phyloP scores from a whole-genome alignment of 2,113 vertebrate genomes.

The Amia ocellicauda region DNA sequence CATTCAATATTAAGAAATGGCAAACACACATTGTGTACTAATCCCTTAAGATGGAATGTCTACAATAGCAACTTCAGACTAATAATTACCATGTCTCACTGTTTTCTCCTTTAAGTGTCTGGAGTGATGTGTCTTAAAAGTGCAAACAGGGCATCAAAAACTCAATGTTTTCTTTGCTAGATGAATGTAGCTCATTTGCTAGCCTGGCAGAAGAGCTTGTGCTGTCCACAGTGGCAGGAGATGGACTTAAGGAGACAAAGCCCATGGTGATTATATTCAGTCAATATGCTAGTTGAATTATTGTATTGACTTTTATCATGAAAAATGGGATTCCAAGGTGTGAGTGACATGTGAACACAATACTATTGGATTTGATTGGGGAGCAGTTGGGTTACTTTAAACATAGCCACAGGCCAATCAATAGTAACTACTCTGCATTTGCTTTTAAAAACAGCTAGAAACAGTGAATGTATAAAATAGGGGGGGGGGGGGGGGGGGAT shows the following conservation, averaged over 20 bases:
- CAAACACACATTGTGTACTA: background rate
- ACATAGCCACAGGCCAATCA: conserved; percentile 1
- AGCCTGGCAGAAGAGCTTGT: background rate
- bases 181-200: background rate
- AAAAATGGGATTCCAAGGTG: conserved; percentile 1
- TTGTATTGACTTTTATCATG: conserved; percentile 9
- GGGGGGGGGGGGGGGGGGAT: too few species aligned
- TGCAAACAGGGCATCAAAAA: background rate
- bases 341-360: background rate
- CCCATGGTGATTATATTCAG: conserved; percentile 5
- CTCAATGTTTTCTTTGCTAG: background rate
- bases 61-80: background rate
- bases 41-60: background rate
- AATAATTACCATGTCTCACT: background rate
- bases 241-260: background rate
- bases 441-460: background rate
- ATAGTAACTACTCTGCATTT: background rate
- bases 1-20: background rate
- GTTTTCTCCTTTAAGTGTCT: background rate
- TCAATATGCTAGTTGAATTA: conserved; percentile 4
- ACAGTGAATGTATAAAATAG: background rate
- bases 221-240: background rate
- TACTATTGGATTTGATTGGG: background rate
- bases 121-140: background rate
- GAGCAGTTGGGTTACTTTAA: conserved; percentile 5